A percentile compares a stretch with the other conserved stretches of the same genome.
Evolutionary conservation across 2,797 vertebrate genomes (phyloP).

Genomic region (Hylomyscus alleni): DNA sequence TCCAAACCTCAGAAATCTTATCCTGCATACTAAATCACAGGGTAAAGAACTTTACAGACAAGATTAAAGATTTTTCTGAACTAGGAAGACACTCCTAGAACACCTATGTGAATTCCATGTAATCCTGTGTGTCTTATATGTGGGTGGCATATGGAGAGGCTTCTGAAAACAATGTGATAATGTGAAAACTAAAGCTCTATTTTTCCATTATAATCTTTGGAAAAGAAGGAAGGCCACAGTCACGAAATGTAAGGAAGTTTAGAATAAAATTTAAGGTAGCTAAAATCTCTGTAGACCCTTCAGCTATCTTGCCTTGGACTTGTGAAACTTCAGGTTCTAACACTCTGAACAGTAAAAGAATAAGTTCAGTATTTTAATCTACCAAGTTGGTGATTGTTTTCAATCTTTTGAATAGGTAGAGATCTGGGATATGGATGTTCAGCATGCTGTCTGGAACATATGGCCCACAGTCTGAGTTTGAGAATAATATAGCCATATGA

Average conservation of each 20-base stretch:
- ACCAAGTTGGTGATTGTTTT: neutral
- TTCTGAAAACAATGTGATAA: neutral
- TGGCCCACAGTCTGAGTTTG: neutral
- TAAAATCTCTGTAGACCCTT: neutral
- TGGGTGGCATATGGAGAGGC: neutral
- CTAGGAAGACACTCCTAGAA: neutral
- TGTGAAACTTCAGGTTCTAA: constrained; percentile 2
- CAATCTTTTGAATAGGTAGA: neutral
- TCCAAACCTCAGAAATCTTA: too few relatives aligned
- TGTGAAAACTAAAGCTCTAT: neutral
- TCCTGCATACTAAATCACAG: neutral
- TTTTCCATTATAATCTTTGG: neutral
- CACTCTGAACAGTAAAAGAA: neutral
- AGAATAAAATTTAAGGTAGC: neutral
- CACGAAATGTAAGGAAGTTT: neutral
- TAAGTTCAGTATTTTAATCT: neutral
- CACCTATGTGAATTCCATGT: neutral
- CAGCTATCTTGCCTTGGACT: neutral
- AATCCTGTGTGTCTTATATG: neutral
- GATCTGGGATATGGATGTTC: neutral
- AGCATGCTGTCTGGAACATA: neutral
- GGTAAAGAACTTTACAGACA: constrained; percentile 14
- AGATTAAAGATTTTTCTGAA: constrained; percentile 13
- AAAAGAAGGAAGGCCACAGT: neutral
- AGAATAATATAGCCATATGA: neutral